A percentile compares a stretch with the other conserved stretches of the same genome.
Conservation (phyloP, 1,140 invertebrate genomes). For the Zaprionus inermis region DNA sequence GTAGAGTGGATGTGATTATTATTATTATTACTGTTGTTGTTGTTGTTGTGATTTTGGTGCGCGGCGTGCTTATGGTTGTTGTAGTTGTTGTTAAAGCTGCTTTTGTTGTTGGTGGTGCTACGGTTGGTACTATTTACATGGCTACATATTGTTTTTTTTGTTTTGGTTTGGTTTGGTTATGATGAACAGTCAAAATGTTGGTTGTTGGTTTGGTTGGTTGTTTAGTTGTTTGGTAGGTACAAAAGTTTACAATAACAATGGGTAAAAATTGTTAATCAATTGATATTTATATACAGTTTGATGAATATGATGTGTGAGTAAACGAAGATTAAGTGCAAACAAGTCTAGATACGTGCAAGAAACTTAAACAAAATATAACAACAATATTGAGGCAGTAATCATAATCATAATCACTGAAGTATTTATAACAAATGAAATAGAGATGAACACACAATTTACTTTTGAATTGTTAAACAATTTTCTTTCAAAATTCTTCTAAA, state of each 20-base stretch:
- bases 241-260: slow-evolving; percentile 79
- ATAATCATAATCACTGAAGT: neutral
- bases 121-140: slow-evolving; percentile 82
- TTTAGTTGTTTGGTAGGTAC: slow-evolving; percentile 59
- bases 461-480: neutral
- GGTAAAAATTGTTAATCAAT: slow-evolving; percentile 78
- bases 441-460: neutral
- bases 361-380: neutral
- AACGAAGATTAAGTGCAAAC: slow-evolving; percentile 9
- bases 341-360: slow-evolving; percentile 15
- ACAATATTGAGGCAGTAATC: neutral
- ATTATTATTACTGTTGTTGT: slow-evolving; percentile 50
- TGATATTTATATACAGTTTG: slow-evolving; percentile 73
- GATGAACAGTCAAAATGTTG: slow-evolving; percentile 73
- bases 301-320: slow-evolving; percentile 51
- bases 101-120: slow-evolving; percentile 64
- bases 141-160: slow-evolving; percentile 57
- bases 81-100: slow-evolving; percentile 64
- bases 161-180: slow-evolving; percentile 39
- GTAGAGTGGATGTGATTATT: slow-evolving; percentile 59
- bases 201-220: slow-evolving; percentile 40
- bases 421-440: slow-evolving; percentile 3
- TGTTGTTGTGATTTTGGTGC: slow-evolving; percentile 67
- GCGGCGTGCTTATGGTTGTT: slow-evolving; percentile 58
- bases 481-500: neutral